Evolutionary conservation across 2,797 vertebrate species (phyloP).

Genomic region (Ptychadena robeensis): DNA sequence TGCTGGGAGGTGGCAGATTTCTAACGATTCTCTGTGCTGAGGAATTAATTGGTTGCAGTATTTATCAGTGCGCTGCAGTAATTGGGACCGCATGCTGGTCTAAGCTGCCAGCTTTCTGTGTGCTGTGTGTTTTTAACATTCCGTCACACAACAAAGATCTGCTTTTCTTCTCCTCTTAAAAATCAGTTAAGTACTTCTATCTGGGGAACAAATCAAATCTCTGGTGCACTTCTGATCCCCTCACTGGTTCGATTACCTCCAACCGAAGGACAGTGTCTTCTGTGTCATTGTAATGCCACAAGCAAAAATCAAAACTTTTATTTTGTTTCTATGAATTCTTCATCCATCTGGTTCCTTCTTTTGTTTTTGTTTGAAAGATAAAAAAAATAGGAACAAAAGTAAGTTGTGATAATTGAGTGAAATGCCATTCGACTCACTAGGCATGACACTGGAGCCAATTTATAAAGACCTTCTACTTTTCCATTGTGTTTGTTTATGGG

Average conservation of each 20-base stretch:
- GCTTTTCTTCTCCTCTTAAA: background rate
- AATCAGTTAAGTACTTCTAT: background rate
- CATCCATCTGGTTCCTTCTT: background rate
- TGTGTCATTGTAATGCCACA: background rate
- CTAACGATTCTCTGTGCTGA: constrained; percentile 64
- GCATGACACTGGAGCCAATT: background rate
- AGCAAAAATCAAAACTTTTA: background rate
- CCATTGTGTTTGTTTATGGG: background rate
- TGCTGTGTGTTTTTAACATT: constrained; percentile 21
- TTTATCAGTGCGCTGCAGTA: constrained; percentile 56
- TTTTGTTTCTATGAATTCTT: background rate
- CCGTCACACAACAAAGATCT: constrained; percentile 9
- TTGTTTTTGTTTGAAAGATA: background rate
- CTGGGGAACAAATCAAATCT: background rate
- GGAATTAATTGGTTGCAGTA: constrained; percentile 72
- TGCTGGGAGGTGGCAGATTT: constrained; percentile 61
- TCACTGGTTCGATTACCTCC: background rate
- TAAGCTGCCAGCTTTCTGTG: background rate
- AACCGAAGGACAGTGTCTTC: background rate
- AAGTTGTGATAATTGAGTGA: background rate
- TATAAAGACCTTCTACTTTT: background rate
- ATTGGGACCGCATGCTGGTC: constrained; percentile 63
- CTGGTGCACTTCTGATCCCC: background rate
- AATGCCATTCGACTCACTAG: background rate
- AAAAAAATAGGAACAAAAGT: background rate